Percentiles rank a stretch among this genome's conserved stretches.
Conservation (phyloP, 2,113 vertebrate species). For the Neoarius graeffei region DNA sequence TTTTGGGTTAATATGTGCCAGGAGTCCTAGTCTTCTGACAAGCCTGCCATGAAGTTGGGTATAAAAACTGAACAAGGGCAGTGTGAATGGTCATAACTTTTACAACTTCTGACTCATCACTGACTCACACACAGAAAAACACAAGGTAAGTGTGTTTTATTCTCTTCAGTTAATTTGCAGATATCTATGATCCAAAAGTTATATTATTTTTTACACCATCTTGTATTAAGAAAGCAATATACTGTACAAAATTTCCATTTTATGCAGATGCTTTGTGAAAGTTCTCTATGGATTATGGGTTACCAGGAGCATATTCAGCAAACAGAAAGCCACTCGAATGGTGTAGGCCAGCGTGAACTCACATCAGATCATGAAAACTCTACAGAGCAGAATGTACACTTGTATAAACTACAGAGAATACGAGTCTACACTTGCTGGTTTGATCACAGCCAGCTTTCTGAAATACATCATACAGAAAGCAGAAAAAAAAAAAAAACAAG, state of each 20-base stretch:
- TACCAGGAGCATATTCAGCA: neutral
- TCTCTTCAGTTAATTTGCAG: neutral
- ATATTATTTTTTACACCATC: neutral
- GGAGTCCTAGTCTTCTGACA: neutral
- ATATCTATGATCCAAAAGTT: neutral
- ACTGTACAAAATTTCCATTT: neutral
- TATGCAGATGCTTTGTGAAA: constrained; percentile 49
- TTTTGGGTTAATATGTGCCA: neutral
- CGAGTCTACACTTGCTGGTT: too few relatives aligned
- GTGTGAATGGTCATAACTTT: neutral
- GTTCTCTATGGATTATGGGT: neutral
- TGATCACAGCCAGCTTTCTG: neutral
- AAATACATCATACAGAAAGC: neutral
- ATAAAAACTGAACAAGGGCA: neutral
- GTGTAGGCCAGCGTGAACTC: constrained; percentile 11
- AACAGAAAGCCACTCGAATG: neutral
- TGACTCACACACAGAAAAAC: neutral
- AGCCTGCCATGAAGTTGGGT: neutral
- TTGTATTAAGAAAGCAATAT: neutral
- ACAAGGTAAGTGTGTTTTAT: neutral
- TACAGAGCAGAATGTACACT: neutral
- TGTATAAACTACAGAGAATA: too few relatives aligned
- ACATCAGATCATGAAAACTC: neutral
- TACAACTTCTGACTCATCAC: neutral
- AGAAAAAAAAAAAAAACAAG: neutral